A percentile compares a stretch with the other conserved stretches of the same genome.
phyloP scores from a whole-genome alignment of 1,140 invertebrate genomes.

The Zeugodacus cucurbitae region DNA sequence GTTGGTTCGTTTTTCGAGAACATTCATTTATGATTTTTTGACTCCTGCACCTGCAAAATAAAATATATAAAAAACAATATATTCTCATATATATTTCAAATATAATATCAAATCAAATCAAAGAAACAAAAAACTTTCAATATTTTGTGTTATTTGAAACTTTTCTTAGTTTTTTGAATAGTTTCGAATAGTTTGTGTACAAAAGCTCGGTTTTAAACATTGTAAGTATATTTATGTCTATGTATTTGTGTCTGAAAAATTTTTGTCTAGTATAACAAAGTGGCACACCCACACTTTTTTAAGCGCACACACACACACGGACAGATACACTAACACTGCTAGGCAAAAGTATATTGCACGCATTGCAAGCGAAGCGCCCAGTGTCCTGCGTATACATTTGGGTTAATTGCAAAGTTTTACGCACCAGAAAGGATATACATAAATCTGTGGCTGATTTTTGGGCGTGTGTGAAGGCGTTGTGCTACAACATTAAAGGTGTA shows the following conservation, averaged over 20 bases:
- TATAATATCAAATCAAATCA: neutral
- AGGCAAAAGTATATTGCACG: neutral
- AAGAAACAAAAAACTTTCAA: neutral
- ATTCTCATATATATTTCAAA: neutral
- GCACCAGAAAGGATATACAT: neutral
- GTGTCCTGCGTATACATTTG: neutral
- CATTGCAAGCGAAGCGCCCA: neutral
- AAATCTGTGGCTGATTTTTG: neutral
- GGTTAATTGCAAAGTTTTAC: constrained; percentile 11
- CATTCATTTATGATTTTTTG: constrained; percentile 66
- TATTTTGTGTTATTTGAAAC: constrained; percentile 33
- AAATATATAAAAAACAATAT: neutral
- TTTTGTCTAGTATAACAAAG: constrained; percentile 25
- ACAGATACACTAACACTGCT: neutral
- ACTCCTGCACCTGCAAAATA: constrained; percentile 62
- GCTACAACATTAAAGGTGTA: neutral
- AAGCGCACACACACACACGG: neutral
- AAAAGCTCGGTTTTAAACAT: constrained; percentile 29
- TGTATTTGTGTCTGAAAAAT: neutral
- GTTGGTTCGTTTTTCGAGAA: constrained; percentile 59
- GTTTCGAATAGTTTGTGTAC: constrained; percentile 7
- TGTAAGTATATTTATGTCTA: neutral
- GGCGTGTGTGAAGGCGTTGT: neutral
- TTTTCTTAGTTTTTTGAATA: constrained; percentile 32
- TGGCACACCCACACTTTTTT: neutral